These are phyloP conservation scores for Perca fluviatilis DNA, from an alignment of 2,113 vertebrate species.

Conservation along the genomic window DNA sequence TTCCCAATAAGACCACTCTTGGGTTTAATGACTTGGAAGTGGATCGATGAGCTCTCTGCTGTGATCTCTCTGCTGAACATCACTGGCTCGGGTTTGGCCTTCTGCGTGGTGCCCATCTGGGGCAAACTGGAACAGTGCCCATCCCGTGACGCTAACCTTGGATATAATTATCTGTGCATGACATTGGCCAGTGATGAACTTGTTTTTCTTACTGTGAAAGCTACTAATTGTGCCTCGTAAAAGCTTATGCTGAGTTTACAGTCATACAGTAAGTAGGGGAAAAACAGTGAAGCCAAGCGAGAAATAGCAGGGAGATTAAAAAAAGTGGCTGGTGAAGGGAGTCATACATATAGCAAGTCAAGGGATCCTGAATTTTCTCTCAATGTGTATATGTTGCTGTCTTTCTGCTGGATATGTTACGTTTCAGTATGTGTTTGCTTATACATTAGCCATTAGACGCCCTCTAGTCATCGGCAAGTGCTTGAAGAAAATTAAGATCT, in stretches of 20 bases:
- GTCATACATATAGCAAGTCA: not conserved
- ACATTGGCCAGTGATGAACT: constrained; percentile 34
- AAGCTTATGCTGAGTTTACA: constrained; percentile 30
- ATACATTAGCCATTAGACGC: not conserved
- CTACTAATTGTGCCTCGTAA: constrained; percentile 2
- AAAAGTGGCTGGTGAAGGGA: constrained; percentile 1
- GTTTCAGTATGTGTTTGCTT: not conserved
- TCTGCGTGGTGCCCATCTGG: constrained; percentile 44
- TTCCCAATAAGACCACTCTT: constrained; percentile 69
- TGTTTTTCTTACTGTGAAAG: constrained; percentile 26
- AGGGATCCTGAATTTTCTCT: not conserved
- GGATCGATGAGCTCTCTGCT: constrained; percentile 73
- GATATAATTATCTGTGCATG: constrained; percentile 50
- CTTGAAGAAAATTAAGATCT: not conserved
- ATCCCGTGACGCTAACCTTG: constrained; percentile 31
- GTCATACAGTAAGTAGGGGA: not conserved
- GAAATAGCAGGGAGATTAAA: constrained; percentile 18
- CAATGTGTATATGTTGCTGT: not conserved
- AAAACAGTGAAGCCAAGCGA: not conserved
- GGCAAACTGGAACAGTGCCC: constrained; percentile 27
- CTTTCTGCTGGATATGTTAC: not conserved
- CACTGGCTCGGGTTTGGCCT: constrained; percentile 42
- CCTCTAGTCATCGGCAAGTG: not conserved
- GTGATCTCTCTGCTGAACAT: constrained; percentile 54
- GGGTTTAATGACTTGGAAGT: constrained; percentile 81